Base-by-base conservation (phyloP, 2,113 vertebrate genomes). In the Ancistrus triradiatus region DNA sequence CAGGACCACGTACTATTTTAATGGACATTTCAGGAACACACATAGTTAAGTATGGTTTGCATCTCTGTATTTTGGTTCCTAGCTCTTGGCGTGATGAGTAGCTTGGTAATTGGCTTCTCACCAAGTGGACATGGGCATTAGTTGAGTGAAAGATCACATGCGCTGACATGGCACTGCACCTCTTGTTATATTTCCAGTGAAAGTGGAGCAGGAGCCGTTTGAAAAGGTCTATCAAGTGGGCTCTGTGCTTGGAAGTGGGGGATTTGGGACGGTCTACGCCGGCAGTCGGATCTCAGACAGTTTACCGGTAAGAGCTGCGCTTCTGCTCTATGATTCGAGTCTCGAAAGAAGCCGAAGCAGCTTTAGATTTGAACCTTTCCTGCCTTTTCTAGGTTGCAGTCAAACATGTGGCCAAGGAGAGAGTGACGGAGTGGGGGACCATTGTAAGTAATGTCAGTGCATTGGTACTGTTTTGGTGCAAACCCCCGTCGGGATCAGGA, bases 151-250 rank as follows among this genome's bases (percentile, higher is more conserved):
- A 31, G 27, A 31, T 31, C 27, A 31, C 3, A 4, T 31, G 3
- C 3, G 13, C 37, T 40, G 13, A 40, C 13, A 18, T 18, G 15
- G 1, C 4, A 11, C 2, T 2, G 14, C 14, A 4, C 7, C 31
- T 3, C 14, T 27, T 0, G n/a, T 60, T 52, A 1, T 7, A 2
- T 15, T 37, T 65, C 2, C 81, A 98, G 95, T 90, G 50, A 95
- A 94, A 89, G 77, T 82, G 69, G 95, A 98, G 61, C 91, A 90
- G 78, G 94, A 97, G 75, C 82, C 90, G 0, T 97, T 97, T 68
- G 94, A 98, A 47, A 96, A 96, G 83, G 78, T 91, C 21, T 97
- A 97, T 81, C 92, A 95, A 35, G 91, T 97, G 81, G 95, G 94
- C 51, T 90, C 93, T 0, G 92, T 96, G 35, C 78, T 98, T 57